Evolutionary conservation across 2,113 vertebrate genomes (phyloP).

Genomic region (Bos indicus): DNA sequence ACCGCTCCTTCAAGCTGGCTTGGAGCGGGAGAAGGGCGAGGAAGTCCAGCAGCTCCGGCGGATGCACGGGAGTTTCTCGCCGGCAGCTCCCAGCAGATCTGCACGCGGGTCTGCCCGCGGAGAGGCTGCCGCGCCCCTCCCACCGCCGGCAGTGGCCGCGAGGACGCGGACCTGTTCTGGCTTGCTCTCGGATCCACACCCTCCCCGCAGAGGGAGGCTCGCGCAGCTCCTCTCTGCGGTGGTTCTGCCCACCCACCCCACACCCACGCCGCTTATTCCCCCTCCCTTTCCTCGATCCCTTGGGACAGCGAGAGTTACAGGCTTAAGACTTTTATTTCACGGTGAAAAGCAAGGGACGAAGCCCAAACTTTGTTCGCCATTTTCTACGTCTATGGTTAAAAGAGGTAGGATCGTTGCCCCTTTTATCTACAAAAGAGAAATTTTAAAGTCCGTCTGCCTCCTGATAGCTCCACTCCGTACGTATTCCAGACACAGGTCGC

Average conservation of each 20-base stretch:
- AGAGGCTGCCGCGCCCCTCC: neutral
- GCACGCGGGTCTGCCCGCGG: neutral
- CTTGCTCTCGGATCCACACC: conserved; percentile 49
- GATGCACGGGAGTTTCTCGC: neutral
- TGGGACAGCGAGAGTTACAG: conserved; percentile 3
- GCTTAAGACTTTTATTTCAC: neutral
- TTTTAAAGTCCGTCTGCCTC: neutral
- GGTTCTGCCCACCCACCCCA: conserved; percentile 3
- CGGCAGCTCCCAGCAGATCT: neutral
- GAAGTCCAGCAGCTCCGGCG: neutral
- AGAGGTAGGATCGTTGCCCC: neutral
- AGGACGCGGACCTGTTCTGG: conserved; percentile 49
- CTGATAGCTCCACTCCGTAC: neutral
- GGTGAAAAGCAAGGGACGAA: neutral
- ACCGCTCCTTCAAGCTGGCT: neutral
- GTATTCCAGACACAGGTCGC: neutral
- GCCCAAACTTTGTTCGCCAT: conserved; percentile 34
- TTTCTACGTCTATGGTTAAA: neutral
- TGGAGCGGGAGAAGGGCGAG: neutral
- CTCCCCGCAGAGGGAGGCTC: neutral
- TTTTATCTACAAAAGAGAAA: neutral
- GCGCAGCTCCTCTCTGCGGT: neutral
- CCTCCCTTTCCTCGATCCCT: conserved; percentile 19
- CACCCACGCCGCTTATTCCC: neutral
- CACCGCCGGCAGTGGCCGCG: neutral